Evolutionary conservation across 2,113 vertebrate species (phyloP).

Genomic region (Epinephelus fuscoguttatus): DNA sequence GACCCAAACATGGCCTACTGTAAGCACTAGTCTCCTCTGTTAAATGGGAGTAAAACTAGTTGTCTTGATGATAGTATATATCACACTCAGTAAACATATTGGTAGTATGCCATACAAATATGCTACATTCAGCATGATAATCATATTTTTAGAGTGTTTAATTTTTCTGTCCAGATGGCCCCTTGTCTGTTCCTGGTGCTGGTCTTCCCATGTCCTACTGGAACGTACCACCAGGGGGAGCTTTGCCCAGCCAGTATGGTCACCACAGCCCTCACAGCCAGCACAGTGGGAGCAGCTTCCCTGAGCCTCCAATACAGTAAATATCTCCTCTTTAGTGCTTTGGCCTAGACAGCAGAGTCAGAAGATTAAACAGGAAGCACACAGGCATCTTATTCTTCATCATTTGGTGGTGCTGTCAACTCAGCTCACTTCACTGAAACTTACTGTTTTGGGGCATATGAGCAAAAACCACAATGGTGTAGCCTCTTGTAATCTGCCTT

Average conservation of each 20-base stretch:
- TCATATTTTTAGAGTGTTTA: not conserved
- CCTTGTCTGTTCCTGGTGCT: conserved; percentile 77
- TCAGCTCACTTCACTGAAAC: not conserved
- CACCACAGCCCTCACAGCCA: conserved; percentile 66
- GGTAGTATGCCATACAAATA: not conserved
- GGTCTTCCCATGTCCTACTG: conserved; percentile 75
- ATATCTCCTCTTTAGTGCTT: conserved; percentile 38
- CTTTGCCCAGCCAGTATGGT: conserved; percentile 40
- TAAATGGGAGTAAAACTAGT: not conserved
- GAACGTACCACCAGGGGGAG: conserved; percentile 67
- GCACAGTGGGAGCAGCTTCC: conserved; percentile 60
- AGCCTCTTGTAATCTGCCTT: not conserved
- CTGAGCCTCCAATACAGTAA: conserved; percentile 78
- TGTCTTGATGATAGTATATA: too few relatives aligned
- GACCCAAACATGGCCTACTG: conserved; percentile 88
- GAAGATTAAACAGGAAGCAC: not conserved
- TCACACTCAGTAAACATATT: not conserved
- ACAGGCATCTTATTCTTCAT: too few relatives aligned
- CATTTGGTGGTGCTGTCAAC: not conserved
- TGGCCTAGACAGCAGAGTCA: not conserved
- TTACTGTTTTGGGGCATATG: not conserved
- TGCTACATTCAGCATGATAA: not conserved
- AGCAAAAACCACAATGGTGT: not conserved
- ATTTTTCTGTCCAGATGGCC: conserved; percentile 58
- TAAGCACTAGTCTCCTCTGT: conserved; percentile 76